Percentiles rank a stretch among this genome's conserved stretches.
Conservation (phyloP, 1,140 invertebrate species). For the Zaprionus tsacasi region DNA sequence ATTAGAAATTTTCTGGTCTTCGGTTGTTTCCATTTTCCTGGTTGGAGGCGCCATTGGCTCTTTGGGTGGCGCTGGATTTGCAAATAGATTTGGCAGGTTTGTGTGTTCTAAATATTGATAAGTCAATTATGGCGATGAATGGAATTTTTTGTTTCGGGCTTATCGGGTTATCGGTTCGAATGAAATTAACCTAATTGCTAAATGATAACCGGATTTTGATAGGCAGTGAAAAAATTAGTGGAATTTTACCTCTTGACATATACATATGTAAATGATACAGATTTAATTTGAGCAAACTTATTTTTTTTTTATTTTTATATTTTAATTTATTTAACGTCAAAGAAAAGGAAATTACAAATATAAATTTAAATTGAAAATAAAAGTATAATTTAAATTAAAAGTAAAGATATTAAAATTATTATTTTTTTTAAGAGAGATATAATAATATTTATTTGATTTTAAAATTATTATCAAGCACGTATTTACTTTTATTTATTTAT, state of each 20-base stretch:
- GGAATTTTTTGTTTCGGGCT: conserved; percentile 23
- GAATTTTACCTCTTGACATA: background rate
- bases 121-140: conserved; percentile 38
- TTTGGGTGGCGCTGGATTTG: conserved; percentile 88
- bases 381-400: no score
- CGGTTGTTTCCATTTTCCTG: conserved; percentile 92
- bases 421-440: background rate
- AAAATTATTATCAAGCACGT: background rate
- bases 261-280: no score
- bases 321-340: no score
- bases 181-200: conserved; percentile 16
- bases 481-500: background rate
- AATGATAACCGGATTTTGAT: conserved; percentile 11
- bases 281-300: background rate
- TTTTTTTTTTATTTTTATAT: no score
- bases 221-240: background rate
- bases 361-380: no score
- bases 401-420: no score
- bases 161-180: conserved; percentile 24
- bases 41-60: conserved; percentile 92
- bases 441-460: no score
- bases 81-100: conserved; percentile 90
- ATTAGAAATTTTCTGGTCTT: conserved; percentile 90
- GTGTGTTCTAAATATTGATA: conserved; percentile 49
- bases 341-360: no score